Evolutionary conservation across 2,888 invertebrate genomes (phyloP).

Genomic region (Thecocarcelia acutangulata): DNA sequence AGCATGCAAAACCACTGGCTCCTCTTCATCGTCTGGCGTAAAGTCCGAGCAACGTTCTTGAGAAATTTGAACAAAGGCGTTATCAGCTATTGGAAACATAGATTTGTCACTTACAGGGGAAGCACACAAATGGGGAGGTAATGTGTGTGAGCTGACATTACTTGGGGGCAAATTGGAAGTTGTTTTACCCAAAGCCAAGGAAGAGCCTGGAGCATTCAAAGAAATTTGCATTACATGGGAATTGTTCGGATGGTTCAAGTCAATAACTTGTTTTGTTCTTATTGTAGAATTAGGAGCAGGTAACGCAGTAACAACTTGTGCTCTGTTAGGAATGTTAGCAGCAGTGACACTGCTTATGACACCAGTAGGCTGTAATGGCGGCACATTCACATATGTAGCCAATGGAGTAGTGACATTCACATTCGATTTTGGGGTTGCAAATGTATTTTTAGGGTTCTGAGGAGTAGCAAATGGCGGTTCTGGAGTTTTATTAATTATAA

Average conservation of each 20-base stretch:
- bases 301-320: conserved; percentile 57
- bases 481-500: conserved; percentile 80
- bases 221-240: conserved; percentile 35
- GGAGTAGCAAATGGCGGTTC: conserved; percentile 72
- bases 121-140: conserved; percentile 45
- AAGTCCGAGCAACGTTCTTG: conserved; percentile 80
- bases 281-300: conserved; percentile 34
- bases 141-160: conserved; percentile 26
- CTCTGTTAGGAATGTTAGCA: conserved; percentile 35
- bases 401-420: conserved; percentile 46
- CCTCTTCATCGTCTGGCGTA: conserved; percentile 80
- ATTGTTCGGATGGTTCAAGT: conserved; percentile 36
- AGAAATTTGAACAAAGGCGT: conserved; percentile 79
- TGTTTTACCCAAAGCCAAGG: conserved; percentile 13
- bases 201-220: conserved; percentile 4
- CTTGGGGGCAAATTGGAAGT: conserved; percentile 32
- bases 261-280: conserved; percentile 31
- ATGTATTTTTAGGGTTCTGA: conserved; percentile 42
- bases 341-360: conserved; percentile 4
- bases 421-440: conserved; percentile 35
- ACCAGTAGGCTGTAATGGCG: conserved; percentile 36
- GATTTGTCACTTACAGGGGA: conserved; percentile 64
- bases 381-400: conserved; percentile 67
- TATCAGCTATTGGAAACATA: conserved; percentile 79
- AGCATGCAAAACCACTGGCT: conserved; percentile 78